A percentile compares a stretch with the other conserved stretches of the same genome.
Evolutionary conservation across 2,888 invertebrate genomes (phyloP).

Genomic region (Pristionchus japonicus): DNA sequence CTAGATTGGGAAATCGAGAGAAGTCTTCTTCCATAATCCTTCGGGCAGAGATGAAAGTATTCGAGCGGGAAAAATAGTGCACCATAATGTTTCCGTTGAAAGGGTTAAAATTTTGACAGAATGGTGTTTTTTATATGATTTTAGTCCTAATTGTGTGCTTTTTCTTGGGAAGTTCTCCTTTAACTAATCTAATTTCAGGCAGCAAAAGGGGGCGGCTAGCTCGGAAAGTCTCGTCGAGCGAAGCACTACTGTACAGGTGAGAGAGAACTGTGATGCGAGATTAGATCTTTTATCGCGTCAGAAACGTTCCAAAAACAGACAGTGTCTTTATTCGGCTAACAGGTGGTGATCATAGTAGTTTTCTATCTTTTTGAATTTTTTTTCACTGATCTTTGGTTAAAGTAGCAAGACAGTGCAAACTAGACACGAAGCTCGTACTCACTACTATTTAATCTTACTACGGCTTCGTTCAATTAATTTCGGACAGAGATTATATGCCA

Average conservation of each 20-base stretch:
- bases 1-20: neutral
- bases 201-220: conserved; percentile 15
- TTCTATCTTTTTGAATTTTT: neutral
- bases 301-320: neutral
- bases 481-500: no score
- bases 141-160: no score
- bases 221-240: conserved; percentile 56
- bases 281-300: neutral
- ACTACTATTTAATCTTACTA: no score
- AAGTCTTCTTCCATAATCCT: neutral
- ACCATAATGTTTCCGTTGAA: no score
- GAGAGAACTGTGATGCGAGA: neutral
- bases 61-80: no score
- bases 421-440: no score
- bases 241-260: conserved; percentile 61
- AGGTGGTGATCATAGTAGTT: neutral
- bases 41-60: no score
- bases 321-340: neutral
- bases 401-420: no score
- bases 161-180: no score
- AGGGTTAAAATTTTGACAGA: no score
- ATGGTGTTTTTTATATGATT: no score
- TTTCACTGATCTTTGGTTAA: neutral
- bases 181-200: neutral
- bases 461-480: no score